Percentiles rank a stretch among this genome's conserved stretches.
Conservation (phyloP, 2,797 vertebrate genomes). For the Huso huso region DNA sequence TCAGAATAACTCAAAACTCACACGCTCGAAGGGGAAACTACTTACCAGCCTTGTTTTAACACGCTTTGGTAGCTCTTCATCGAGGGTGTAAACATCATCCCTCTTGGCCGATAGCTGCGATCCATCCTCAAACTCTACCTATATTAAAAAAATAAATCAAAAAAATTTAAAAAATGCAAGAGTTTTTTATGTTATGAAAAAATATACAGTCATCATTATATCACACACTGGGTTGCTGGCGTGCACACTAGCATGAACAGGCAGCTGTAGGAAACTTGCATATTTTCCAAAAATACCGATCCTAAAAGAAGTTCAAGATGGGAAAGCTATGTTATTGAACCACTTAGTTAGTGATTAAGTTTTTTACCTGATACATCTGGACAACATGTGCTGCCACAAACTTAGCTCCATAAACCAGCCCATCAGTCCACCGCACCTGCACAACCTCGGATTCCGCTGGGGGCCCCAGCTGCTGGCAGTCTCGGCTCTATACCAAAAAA, state of each 20-base stretch:
- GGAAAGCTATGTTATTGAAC: neutral
- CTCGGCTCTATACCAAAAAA: slow-evolving; percentile 65
- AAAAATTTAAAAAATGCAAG: neutral
- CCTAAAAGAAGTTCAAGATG: neutral
- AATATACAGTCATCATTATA: too few species aligned
- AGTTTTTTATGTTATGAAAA: neutral
- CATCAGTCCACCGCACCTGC: slow-evolving; percentile 90
- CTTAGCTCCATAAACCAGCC: slow-evolving; percentile 89
- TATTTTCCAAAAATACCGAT: neutral
- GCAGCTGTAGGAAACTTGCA: neutral
- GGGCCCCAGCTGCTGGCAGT: slow-evolving; percentile 78
- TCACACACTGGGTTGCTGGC: neutral
- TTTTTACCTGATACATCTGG: slow-evolving; percentile 87
- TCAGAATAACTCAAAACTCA: slow-evolving; percentile 6
- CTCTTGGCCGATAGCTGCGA: slow-evolving; percentile 85
- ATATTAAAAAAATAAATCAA: slow-evolving; percentile 12
- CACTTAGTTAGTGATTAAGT: neutral
- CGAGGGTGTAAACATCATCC: slow-evolving; percentile 88
- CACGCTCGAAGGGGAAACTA: slow-evolving; percentile 8
- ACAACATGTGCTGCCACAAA: slow-evolving; percentile 86
- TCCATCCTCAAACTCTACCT: slow-evolving; percentile 96
- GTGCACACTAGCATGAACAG: neutral
- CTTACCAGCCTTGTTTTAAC: slow-evolving; percentile 88
- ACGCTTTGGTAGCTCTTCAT: slow-evolving; percentile 90
- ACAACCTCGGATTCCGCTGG: slow-evolving; percentile 77